These are phyloP conservation scores for Paracentrotus lividus DNA, from an alignment of 53 echinoderm and acorn worm genomes.

Conservation along the genomic window DNA sequence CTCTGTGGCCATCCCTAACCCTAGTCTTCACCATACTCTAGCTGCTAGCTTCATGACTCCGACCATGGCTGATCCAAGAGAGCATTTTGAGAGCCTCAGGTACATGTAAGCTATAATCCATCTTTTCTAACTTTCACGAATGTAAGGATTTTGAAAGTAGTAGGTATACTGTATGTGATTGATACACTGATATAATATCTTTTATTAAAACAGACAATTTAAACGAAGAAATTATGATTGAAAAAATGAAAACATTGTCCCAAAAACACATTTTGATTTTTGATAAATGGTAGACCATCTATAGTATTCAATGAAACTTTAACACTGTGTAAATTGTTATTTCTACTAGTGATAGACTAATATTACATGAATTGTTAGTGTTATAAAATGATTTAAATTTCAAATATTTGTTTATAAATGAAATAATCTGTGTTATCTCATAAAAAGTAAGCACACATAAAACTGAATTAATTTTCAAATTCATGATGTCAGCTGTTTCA, in stretches of 20 bases:
- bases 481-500: conserved; percentile 21
- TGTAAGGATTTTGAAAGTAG: no score
- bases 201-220: background rate
- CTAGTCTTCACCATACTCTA: conserved; percentile 92
- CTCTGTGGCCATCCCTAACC: conserved; percentile 97
- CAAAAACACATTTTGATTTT: no score
- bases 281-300: no score
- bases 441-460: background rate
- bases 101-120: conserved; percentile 45
- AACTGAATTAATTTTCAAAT: background rate
- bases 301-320: no score
- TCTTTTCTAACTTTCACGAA: conserved; percentile 32
- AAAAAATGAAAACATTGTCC: no score
- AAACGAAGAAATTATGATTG: background rate
- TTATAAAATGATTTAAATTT: no score
- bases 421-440: background rate
- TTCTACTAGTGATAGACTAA: no score
- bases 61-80: conserved; percentile 64
- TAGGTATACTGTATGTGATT: no score
- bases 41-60: conserved; percentile 79
- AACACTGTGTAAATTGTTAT: no score
- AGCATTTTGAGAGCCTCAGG: conserved; percentile 69
- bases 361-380: no score
- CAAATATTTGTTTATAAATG: background rate
- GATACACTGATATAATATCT: background rate